Percentiles rank a stretch among this genome's conserved stretches.
Conservation (phyloP, 2,888 invertebrate genomes). For the Muschampia plurimacula region DNA sequence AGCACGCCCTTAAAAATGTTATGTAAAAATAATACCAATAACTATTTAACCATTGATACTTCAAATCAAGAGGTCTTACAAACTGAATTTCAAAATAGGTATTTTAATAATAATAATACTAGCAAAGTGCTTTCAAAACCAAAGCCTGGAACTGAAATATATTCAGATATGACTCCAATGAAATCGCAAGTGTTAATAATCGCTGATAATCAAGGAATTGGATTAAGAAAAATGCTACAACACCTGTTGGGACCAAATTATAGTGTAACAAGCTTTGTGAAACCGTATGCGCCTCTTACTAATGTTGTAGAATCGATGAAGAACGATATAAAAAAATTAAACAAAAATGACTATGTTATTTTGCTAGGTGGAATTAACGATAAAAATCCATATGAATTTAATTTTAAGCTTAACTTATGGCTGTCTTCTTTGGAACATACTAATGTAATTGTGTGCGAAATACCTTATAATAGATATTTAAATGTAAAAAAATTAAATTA, state of each 20-base stretch:
- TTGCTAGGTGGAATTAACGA: background rate
- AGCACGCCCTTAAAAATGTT: background rate
- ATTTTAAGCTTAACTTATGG: conserved; percentile 14
- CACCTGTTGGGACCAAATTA: background rate
- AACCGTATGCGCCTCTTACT: background rate
- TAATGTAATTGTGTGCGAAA: conserved; percentile 4
- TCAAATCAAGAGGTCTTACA: background rate
- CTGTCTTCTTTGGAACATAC: background rate
- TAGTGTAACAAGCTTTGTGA: background rate
- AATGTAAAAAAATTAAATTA: conserved; percentile 25
- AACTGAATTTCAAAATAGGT: background rate
- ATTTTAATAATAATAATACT: no score
- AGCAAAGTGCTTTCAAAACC: background rate
- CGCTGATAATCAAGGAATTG: background rate
- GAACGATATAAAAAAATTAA: background rate
- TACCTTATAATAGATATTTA: background rate
- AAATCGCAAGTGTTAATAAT: background rate
- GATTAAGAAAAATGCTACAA: background rate
- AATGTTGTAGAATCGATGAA: conserved; percentile 10
- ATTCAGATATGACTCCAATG: background rate
- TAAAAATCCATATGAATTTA: conserved; percentile 12
- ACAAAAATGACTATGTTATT: conserved; percentile 1
- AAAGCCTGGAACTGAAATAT: background rate
- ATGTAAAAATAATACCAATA: background rate
- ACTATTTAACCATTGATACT: background rate